phyloP scores from a whole-genome alignment of 2,797 vertebrate species.

The Epinephelus malabaricus region DNA sequence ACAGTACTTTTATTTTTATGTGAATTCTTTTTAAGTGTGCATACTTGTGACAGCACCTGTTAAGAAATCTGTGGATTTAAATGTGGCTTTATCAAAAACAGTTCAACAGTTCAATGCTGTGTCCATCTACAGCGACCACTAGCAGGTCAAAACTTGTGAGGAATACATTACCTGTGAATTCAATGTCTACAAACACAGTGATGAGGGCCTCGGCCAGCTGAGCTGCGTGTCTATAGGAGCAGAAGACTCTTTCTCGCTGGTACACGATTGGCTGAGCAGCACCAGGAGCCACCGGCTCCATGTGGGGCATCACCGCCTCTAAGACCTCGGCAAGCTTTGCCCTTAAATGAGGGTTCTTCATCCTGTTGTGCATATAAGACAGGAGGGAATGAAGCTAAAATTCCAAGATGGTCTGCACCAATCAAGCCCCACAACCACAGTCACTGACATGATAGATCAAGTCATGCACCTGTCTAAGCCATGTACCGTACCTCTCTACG shows the following conservation, averaged over 20 bases:
- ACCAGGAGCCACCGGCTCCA: slow-evolving; percentile 89
- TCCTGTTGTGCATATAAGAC: slow-evolving; percentile 80
- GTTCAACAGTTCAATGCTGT: background rate
- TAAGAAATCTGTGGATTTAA: background rate
- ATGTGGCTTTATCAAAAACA: background rate
- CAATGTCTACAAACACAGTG: slow-evolving; percentile 98
- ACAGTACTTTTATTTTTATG: too few species aligned
- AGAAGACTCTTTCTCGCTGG: slow-evolving; percentile 95
- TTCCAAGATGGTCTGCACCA: background rate
- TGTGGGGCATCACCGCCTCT: slow-evolving; percentile 98
- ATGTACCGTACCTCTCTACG: slow-evolving; percentile 89
- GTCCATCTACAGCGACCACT: background rate
- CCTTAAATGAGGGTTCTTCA: slow-evolving; percentile 98
- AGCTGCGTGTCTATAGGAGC: slow-evolving; percentile 89
- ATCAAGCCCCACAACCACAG: background rate
- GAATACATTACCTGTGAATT: slow-evolving; percentile 92
- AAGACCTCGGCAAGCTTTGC: slow-evolving; percentile 97
- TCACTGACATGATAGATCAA: background rate
- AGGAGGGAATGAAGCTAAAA: background rate
- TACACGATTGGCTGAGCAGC: slow-evolving; percentile 91
- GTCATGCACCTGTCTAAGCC: slow-evolving; percentile 89
- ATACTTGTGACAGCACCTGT: background rate
- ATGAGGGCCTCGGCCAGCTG: slow-evolving; percentile 96
- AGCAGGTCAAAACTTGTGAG: background rate
- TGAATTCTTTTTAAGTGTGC: background rate